A percentile compares a stretch with the other conserved stretches of the same genome.
Evolutionary conservation across 2,113 vertebrate genomes (phyloP).

Genomic region (Notarius lentiginosus): DNA sequence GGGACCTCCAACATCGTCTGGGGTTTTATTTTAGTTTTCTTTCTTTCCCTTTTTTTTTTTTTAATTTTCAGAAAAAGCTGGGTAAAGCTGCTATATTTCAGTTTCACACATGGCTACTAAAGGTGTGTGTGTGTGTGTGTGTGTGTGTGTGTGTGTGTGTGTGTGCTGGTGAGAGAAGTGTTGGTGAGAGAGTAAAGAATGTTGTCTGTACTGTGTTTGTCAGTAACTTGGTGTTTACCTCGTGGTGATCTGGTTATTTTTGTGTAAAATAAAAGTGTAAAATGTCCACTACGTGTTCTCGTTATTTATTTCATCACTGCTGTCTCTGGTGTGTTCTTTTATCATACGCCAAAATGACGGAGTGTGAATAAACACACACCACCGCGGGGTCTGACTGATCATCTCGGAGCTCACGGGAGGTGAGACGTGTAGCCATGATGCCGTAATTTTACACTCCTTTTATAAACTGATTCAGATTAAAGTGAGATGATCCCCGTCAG

Average conservation of each 20-base stretch:
- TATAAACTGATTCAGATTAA: too few species aligned
- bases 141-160: slow-evolving; percentile 12
- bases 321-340: not conserved
- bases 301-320: not conserved
- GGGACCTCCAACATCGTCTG: not conserved
- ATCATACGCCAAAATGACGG: too few species aligned
- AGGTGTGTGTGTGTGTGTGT: not conserved
- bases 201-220: not conserved
- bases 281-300: not conserved
- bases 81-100: slow-evolving; percentile 16
- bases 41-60: not conserved
- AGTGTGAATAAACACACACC: not conserved
- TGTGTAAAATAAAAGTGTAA: not conserved
- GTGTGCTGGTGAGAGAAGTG: not conserved
- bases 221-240: not conserved
- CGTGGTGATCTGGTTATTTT: not conserved
- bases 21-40: not conserved
- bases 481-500: too few species aligned
- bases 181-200: not conserved
- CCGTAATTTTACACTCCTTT: not conserved
- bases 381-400: not conserved
- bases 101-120: slow-evolving; percentile 11
- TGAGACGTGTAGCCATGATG: not conserved
- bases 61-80: not conserved
- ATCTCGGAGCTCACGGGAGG: too few species aligned